These are phyloP conservation scores for Nomada ferruginata DNA, from an alignment of 2,888 invertebrate species.

Conservation along the genomic window DNA sequence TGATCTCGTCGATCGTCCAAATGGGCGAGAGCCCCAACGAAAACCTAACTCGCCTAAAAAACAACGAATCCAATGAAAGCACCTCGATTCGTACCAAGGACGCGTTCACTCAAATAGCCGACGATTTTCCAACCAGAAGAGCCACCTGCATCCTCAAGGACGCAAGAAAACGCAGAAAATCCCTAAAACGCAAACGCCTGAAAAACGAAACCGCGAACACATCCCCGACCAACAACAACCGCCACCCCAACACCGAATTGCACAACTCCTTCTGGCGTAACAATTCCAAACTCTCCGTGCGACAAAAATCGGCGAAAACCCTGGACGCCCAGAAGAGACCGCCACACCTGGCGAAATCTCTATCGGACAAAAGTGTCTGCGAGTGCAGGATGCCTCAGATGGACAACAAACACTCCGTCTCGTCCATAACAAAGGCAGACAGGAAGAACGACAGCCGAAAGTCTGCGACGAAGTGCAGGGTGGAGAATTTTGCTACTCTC, in stretches of 20 bases:
- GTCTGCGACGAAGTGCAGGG: not conserved
- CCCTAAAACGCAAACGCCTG: not conserved
- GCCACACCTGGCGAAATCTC: not conserved
- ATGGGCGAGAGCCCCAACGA: not conserved
- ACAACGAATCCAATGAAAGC: not conserved
- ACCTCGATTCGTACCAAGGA: not conserved
- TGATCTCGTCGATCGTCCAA: not conserved
- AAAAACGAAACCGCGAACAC: not conserved
- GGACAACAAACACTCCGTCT: not conserved
- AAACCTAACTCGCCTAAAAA: not conserved
- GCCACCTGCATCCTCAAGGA: not conserved
- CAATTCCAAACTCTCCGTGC: not conserved
- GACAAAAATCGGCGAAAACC: not conserved
- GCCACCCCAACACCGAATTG: not conserved
- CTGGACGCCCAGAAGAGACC: not conserved
- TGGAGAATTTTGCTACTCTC: conserved; percentile 42
- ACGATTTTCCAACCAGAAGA: not conserved
- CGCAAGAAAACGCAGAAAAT: not conserved
- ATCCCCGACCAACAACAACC: not conserved
- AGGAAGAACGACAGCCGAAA: not conserved
- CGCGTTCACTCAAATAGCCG: not conserved
- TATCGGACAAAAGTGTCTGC: conserved; percentile 1
- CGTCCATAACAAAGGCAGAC: not conserved
- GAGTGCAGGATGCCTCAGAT: conserved; percentile 6
- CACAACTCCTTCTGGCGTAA: not conserved